Percentiles rank a stretch among this genome's conserved stretches.
Evolutionary conservation across 2,888 invertebrate species (phyloP).

Genomic region (Mesorhabditis spiculigera): DNA sequence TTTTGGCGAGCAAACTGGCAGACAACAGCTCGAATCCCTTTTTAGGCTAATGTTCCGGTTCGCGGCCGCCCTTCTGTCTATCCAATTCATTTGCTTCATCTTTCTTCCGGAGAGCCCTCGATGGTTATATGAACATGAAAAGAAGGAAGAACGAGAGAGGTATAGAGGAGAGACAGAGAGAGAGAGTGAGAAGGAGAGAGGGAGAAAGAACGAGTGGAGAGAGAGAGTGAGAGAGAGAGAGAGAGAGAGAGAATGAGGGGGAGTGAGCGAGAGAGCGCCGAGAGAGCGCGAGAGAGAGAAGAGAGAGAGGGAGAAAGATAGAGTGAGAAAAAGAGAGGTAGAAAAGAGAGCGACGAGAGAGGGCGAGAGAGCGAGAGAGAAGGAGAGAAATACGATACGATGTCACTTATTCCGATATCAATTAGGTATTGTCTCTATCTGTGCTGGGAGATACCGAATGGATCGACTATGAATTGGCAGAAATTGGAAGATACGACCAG

Average conservation of each 20-base stretch:
- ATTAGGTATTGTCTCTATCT: slow-evolving; percentile 6
- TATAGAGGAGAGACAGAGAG: background rate
- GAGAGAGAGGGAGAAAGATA: too few relatives aligned
- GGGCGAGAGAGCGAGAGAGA: too few relatives aligned
- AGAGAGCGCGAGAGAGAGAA: too few relatives aligned
- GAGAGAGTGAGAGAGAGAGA: background rate
- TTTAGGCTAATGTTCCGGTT: slow-evolving; percentile 37
- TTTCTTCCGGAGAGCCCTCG: slow-evolving; percentile 66
- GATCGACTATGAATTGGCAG: slow-evolving; percentile 31
- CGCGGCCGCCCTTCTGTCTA: slow-evolving; percentile 62
- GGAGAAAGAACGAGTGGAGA: too few relatives aligned
- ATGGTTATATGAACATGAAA: slow-evolving; percentile 32
- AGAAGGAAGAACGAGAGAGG: slow-evolving; percentile 20
- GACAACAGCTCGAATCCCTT: background rate
- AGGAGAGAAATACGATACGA: too few relatives aligned
- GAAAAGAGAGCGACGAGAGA: too few relatives aligned
- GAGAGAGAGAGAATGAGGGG: too few relatives aligned
- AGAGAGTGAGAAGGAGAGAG: too few relatives aligned
- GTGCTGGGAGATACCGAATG: slow-evolving; percentile 23
- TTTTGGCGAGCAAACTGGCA: too few relatives aligned
- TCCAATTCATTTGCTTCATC: slow-evolving; percentile 64
- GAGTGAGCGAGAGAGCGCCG: too few relatives aligned
- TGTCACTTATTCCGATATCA: background rate
- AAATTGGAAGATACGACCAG: slow-evolving; percentile 21
- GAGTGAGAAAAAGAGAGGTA: background rate